These are phyloP conservation scores for Ypsolopha sequella DNA, from an alignment of 2,888 invertebrate genomes.

Conservation along the genomic window DNA sequence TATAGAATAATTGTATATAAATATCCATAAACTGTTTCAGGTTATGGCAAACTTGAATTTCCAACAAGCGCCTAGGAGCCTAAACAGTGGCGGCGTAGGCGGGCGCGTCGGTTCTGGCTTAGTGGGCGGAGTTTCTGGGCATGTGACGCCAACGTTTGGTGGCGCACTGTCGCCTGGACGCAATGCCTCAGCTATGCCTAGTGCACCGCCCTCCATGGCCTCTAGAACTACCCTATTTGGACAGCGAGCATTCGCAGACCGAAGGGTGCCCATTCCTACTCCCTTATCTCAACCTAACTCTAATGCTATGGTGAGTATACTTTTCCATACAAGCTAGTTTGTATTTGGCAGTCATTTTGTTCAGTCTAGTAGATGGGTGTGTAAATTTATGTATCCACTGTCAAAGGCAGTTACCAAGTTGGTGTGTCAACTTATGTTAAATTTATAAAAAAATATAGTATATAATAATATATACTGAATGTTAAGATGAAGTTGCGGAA, in stretches of 20 bases:
- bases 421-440: too few species aligned
- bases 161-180: conserved; percentile 62
- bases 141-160: conserved; percentile 67
- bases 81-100: conserved; percentile 77
- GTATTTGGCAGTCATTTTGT: too few species aligned
- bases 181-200: conserved; percentile 53
- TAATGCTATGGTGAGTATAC: conserved; percentile 57
- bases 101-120: conserved; percentile 75
- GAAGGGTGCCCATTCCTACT: conserved; percentile 77
- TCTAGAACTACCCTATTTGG: conserved; percentile 78
- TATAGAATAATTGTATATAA: too few species aligned
- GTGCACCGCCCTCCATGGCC: conserved; percentile 69
- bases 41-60: conserved; percentile 96
- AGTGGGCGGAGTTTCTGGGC: conserved; percentile 77
- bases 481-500: too few species aligned
- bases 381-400: too few species aligned
- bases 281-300: conserved; percentile 67
- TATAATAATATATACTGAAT: too few species aligned
- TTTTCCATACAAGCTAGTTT: background rate
- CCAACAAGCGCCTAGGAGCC: conserved; percentile 89
- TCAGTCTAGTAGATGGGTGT: too few species aligned
- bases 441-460: too few species aligned
- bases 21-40: conserved; percentile 38
- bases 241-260: conserved; percentile 83
- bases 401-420: too few species aligned